Evolutionary conservation across 2,888 invertebrate genomes (phyloP).

Genomic region (Melieria crassipennis): DNA sequence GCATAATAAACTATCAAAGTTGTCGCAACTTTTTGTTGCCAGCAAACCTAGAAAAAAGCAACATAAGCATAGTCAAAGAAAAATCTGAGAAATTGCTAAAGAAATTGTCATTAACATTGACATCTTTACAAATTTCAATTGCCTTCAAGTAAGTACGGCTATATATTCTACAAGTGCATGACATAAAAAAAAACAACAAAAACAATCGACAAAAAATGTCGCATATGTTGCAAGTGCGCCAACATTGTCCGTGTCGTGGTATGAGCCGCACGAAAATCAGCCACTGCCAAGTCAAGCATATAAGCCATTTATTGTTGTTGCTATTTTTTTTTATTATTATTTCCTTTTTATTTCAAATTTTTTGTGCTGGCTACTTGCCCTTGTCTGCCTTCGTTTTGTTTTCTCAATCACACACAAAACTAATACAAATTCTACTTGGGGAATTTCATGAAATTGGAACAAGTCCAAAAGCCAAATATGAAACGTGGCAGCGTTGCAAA

Average conservation of each 20-base stretch:
- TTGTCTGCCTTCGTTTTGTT: conserved; percentile 5
- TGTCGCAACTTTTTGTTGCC: no score
- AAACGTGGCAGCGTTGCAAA: background rate
- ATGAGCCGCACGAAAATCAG: no score
- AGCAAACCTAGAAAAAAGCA: no score
- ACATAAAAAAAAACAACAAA: no score
- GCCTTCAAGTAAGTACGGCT: no score
- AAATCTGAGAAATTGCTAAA: background rate
- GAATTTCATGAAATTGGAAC: conserved; percentile 24
- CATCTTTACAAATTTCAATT: conserved; percentile 23
- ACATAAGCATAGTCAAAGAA: background rate
- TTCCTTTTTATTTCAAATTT: background rate
- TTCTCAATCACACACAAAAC: background rate
- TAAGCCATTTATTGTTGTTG: conserved; percentile 19
- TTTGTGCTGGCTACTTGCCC: no score
- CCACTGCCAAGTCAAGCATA: conserved; percentile 17
- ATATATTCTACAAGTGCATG: no score
- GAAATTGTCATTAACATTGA: conserved; percentile 40
- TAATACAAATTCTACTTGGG: background rate
- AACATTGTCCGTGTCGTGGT: no score
- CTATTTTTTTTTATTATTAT: conserved; percentile 16
- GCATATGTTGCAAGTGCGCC: no score
- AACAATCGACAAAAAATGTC: no score
- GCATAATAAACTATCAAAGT: no score
- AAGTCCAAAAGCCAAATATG: background rate